Conservation (phyloP, 2,888 invertebrate genomes). For the Chymomyza procnemis region DNA sequence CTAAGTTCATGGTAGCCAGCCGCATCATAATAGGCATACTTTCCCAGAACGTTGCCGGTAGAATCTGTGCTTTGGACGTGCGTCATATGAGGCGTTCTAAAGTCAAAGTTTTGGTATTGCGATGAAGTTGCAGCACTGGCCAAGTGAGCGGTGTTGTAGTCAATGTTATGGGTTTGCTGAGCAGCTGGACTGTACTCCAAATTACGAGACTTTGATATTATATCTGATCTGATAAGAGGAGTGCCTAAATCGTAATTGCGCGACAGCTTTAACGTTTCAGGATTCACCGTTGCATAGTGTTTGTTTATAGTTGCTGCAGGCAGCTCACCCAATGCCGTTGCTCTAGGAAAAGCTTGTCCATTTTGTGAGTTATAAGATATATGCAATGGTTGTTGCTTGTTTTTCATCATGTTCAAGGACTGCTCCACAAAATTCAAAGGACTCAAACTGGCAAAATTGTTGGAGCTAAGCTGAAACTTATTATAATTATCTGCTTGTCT, state of each 20-base stretch:
- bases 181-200: conserved; percentile 2
- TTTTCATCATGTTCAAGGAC: conserved; percentile 43
- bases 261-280: conserved; percentile 1
- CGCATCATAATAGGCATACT: conserved; percentile 85
- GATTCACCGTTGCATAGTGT: not conserved
- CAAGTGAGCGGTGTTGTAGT: not conserved
- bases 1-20: conserved; percentile 86
- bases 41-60: conserved; percentile 79
- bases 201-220: conserved; percentile 20
- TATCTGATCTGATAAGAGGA: conserved; percentile 19
- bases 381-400: conserved; percentile 20
- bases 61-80: conserved; percentile 74
- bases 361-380: conserved; percentile 23
- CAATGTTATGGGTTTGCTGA: not conserved
- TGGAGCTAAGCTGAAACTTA: not conserved
- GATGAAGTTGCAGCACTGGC: conserved; percentile 18
- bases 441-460: not conserved
- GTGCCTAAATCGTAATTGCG: not conserved
- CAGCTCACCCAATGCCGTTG: not conserved
- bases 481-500: not conserved
- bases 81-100: conserved; percentile 67
- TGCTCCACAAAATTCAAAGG: conserved; percentile 47
- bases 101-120: conserved; percentile 61
- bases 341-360: conserved; percentile 4
- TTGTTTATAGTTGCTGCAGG: not conserved